Base-by-base conservation (phyloP, 2,113 vertebrate species). In the Scolopax mira region DNA sequence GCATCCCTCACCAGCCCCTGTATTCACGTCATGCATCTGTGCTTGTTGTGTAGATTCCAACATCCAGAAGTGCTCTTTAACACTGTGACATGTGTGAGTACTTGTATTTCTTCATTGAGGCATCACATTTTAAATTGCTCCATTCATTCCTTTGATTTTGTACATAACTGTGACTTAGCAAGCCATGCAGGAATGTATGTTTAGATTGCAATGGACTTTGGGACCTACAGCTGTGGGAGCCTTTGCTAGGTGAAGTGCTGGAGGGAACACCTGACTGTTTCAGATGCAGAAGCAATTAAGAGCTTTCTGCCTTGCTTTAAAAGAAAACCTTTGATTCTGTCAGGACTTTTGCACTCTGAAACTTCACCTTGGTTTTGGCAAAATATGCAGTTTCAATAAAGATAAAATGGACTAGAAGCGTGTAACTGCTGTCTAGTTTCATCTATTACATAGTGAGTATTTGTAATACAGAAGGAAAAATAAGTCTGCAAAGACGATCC, bases 21-120 rank as follows among this genome's bases (percentile, higher is more conserved):
- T 79, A 0, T 90, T 88, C 7, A 65, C 39, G 44, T 79, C 6
- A 0, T 39, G 65, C 41, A 46, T 79, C 62, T 86, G 60, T 55
- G 64, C 30, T 52, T 67, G 37, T 79, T 91, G 51, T 30, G 21
- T 73, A 46, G 52, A 51, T 81, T 81, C 46, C 42, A 64, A 9
- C 14, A 60, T 48, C 27, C 48, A 67, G n/a, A 58, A 75, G 70
- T 82, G 35, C 78, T 96, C 87, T 94, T 90, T 79, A 93, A 79
- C 85, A 44, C 80, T 79, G n/a, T 49, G 69, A 82, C 60, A 37
- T 94, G 62, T 82, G 66, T 69, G 51, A 57, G 52, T 65, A 48
- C 42, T 88, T 96, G 85, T 96, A 22, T 95, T 92, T 81, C 87
- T 95, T 95, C 84, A 88, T 44, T 4, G 64, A 93, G 96, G 94